Percentiles rank a stretch among this genome's conserved stretches.
phyloP scores from a whole-genome alignment of 2,113 vertebrate species.

The Jacana jacana region DNA sequence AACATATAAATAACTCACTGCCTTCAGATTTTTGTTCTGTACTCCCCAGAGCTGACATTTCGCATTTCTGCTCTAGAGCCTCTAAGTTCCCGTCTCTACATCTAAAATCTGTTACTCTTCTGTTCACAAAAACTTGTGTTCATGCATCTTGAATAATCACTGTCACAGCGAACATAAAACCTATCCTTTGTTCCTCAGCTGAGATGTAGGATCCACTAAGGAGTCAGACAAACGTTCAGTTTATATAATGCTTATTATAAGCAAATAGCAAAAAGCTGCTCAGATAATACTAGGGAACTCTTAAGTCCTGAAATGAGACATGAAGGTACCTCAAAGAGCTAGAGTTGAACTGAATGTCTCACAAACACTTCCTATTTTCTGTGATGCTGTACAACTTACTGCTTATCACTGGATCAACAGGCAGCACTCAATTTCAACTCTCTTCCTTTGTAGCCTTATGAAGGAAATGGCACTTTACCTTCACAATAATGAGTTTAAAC shows the following conservation, averaged over 20 bases:
- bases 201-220: background rate
- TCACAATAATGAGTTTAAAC: background rate
- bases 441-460: background rate
- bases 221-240: background rate
- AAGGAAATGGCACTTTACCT: background rate
- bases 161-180: background rate
- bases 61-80: constrained; percentile 11
- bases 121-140: constrained; percentile 8
- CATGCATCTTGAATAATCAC: background rate
- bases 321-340: background rate
- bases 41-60: constrained; percentile 40
- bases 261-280: background rate
- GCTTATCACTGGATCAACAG: background rate
- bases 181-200: background rate
- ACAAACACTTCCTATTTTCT: background rate
- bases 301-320: background rate
- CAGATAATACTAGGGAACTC: background rate
- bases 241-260: background rate
- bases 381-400: background rate
- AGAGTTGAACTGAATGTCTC: background rate
- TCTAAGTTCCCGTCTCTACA: background rate
- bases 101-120: constrained; percentile 8
- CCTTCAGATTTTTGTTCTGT: constrained; percentile 19
- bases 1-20: background rate
- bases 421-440: background rate